Evolutionary conservation across 2,113 vertebrate species (phyloP).

Genomic region (Balaeniceps rex): DNA sequence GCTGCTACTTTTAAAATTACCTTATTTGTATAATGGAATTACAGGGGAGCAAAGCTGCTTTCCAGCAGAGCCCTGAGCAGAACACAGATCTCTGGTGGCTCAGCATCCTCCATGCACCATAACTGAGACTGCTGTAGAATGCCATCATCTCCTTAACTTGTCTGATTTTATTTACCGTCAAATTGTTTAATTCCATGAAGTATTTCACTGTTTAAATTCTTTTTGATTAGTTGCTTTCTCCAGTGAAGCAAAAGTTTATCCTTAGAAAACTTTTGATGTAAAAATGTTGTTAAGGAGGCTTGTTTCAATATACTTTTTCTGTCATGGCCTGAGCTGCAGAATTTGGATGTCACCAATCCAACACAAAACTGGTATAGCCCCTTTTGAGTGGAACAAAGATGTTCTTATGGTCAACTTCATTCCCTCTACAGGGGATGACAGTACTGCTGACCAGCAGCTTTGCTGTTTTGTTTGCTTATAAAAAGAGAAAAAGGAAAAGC

Average conservation of each 20-base stretch:
- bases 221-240: background rate
- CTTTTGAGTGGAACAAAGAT: background rate
- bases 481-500: background rate
- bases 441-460: background rate
- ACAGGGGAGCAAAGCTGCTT: background rate
- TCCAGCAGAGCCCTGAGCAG: background rate
- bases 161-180: background rate
- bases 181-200: background rate
- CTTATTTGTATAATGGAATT: background rate
- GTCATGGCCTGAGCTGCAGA: background rate
- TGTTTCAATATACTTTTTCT: background rate
- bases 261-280: background rate
- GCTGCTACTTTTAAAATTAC: background rate
- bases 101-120: background rate
- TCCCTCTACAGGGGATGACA: background rate
- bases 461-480: background rate
- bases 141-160: background rate
- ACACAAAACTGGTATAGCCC: background rate
- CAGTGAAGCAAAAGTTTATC: background rate
- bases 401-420: background rate
- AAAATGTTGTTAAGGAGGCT: background rate
- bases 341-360: background rate
- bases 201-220: background rate
- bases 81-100: background rate
- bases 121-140: background rate